Percentiles rank a stretch among this genome's conserved stretches.
phyloP scores from a whole-genome alignment of 2,797 vertebrate species.

The Aldrovandia affinis region DNA sequence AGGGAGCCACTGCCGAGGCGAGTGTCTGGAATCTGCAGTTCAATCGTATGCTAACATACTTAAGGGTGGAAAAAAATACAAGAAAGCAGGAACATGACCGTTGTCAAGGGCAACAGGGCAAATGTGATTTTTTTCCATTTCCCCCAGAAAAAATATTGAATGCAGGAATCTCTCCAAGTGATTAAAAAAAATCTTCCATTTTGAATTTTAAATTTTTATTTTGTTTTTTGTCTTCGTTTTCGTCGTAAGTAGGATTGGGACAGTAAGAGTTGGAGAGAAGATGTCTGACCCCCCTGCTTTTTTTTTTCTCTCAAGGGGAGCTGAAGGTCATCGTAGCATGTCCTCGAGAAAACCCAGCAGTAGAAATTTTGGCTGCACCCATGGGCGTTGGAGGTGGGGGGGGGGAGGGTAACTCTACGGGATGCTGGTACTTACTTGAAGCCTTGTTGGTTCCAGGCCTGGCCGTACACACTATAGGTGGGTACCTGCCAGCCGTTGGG shows the following conservation, averaged over 20 bases:
- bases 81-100: neutral
- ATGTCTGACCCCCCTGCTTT: no score
- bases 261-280: neutral
- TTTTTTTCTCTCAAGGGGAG: neutral
- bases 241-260: neutral
- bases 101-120: conserved; percentile 1
- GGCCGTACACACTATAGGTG: conserved; percentile 90
- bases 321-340: neutral
- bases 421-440: conserved; percentile 86
- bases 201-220: conserved; percentile 18
- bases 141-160: conserved; percentile 38
- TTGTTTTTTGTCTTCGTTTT: neutral
- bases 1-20: neutral
- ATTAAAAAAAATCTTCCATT: conserved; percentile 47
- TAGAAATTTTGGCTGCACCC: neutral
- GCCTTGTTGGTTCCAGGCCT: conserved; percentile 96
- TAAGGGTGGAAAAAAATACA: neutral
- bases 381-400: conserved; percentile 50
- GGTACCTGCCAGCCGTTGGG: conserved; percentile 97
- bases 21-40: neutral
- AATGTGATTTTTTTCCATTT: neutral
- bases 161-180: conserved; percentile 12
- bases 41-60: neutral
- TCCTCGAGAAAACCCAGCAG: neutral
- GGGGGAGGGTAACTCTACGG: conserved; percentile 59